Evolutionary conservation across 1,140 invertebrate genomes (phyloP), one percentile per base, ranked within the genome.

Genomic region (Pachyrhynchus sulphureomaculatus): DNA sequence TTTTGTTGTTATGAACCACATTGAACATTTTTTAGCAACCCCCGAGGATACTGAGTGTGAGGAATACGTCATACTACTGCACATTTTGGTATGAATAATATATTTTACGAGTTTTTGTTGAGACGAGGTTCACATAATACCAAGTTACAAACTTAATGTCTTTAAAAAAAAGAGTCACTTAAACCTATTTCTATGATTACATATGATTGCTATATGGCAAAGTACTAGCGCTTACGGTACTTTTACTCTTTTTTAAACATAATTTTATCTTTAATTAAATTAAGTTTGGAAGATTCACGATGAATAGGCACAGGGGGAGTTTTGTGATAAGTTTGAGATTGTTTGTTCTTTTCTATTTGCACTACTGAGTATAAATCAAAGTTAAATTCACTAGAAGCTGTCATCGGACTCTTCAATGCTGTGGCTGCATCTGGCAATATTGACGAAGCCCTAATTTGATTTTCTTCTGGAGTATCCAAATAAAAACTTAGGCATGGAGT

Each of bases 401-500:
- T 55, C 34, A 71, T 66, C 1, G 71, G 71, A 52, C 68, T 71
- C 17, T 62, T 51, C 3, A 71, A 55, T n/a, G 42, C 52, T 0
- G 57, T 39, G 17, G 42, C 54, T 4, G 54, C 36, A 9, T 45
- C 57, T 60, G 52, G 59, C 2, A 69, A 52, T n/a, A 69, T 24
- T 4, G 64, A 36, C 0, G 67, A 64, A 36, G 62, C 58, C 18
- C 47, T 45, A 6, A 54, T 20, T 36, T 68, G 63, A 15, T 68
- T 62, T 34, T 68, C 60, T 9, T 71, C 69, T 2, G 71, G 69
- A 5, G 69, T 69, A 21, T 69, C 71, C 29, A 73, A 20, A 47
- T 65, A 73, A 44, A n/a, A 73, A 73, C 63, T 73, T 73, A 2
- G 71, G 71, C 63, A 73, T 65, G 9, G 69, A 71, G 32, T 66